These are phyloP conservation scores for Chloroclystis v-ata DNA, from an alignment of 2,888 invertebrate genomes.

Conservation along the genomic window DNA sequence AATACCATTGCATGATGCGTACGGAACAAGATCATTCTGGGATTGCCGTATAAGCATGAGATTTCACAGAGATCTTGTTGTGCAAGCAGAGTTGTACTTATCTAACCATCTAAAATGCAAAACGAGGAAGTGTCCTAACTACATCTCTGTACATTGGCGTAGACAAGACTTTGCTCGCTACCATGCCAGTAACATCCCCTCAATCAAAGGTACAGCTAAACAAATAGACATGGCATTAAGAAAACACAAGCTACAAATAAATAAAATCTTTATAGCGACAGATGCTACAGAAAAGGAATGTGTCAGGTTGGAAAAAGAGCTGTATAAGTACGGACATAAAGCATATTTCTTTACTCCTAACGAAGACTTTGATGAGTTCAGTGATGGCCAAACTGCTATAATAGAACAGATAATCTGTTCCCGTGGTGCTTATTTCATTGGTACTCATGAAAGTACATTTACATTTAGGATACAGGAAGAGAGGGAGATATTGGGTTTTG, in stretches of 20 bases:
- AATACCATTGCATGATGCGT: constrained; percentile 91
- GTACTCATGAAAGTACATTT: constrained; percentile 97
- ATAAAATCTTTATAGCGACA: constrained; percentile 87
- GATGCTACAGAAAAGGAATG: constrained; percentile 84
- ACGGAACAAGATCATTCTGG: constrained; percentile 92
- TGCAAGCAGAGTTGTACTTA: constrained; percentile 82
- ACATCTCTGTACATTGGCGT: constrained; percentile 91
- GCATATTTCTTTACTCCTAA: constrained; percentile 60
- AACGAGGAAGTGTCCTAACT: constrained; percentile 78
- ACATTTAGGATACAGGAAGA: constrained; percentile 98
- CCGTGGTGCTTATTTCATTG: constrained; percentile 90
- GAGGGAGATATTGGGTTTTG: constrained; percentile 94
- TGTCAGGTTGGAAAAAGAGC: constrained; percentile 57
- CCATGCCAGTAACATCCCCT: constrained; percentile 85
- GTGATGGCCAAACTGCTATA: constrained; percentile 93
- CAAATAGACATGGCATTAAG: constrained; percentile 83
- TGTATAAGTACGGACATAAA: constrained; percentile 54
- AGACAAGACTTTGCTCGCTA: constrained; percentile 91
- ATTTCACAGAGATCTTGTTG: constrained; percentile 83
- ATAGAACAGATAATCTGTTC: constrained; percentile 98
- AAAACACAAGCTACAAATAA: constrained; percentile 56
- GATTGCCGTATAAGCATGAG: constrained; percentile 92
- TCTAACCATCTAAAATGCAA: constrained; percentile 45
- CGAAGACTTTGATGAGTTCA: constrained; percentile 63
- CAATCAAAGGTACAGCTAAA: constrained; percentile 84